These are phyloP conservation scores for Eristalinus aeneus DNA, from an alignment of 2,888 invertebrate genomes.

Conservation along the genomic window DNA sequence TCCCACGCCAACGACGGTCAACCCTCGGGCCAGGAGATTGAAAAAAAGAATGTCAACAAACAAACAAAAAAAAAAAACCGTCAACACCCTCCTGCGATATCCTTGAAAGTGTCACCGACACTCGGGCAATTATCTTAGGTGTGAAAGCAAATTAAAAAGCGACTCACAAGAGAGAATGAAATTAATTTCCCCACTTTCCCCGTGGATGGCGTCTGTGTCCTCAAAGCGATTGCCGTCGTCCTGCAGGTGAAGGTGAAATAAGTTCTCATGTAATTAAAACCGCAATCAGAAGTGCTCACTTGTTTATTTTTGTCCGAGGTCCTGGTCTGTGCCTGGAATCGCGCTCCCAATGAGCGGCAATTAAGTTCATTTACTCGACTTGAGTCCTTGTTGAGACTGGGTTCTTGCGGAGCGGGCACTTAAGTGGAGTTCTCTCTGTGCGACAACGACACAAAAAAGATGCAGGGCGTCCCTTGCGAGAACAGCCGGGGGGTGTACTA, in stretches of 20 bases:
- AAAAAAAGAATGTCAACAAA: slow-evolving; percentile 10
- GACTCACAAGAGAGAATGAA: slow-evolving; percentile 45
- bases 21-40: slow-evolving; percentile 38
- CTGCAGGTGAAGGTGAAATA: slow-evolving; percentile 71
- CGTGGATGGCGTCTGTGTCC: slow-evolving; percentile 16
- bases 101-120: slow-evolving; percentile 78
- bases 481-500: slow-evolving; percentile 57
- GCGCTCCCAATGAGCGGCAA: slow-evolving; percentile 68
- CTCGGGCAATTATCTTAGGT: slow-evolving; percentile 80
- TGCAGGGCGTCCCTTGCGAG: slow-evolving; percentile 27
- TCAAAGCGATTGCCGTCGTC: slow-evolving; percentile 54
- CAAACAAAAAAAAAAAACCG: not conserved
- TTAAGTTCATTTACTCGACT: slow-evolving; percentile 66
- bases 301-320: slow-evolving; percentile 57
- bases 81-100: slow-evolving; percentile 59
- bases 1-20: slow-evolving; percentile 38
- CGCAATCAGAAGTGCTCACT: slow-evolving; percentile 73
- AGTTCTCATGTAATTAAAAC: slow-evolving; percentile 74
- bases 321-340: slow-evolving; percentile 47
- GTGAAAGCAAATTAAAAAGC: slow-evolving; percentile 76
- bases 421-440: slow-evolving; percentile 55
- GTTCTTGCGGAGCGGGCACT: slow-evolving; percentile 36
- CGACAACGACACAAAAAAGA: slow-evolving; percentile 34
- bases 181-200: slow-evolving; percentile 55
- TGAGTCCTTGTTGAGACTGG: slow-evolving; percentile 49